Evolutionary conservation across 2,113 vertebrate species (phyloP), one percentile per base, ranked within the genome.

Genomic region (Erythrocercus mccallii): DNA sequence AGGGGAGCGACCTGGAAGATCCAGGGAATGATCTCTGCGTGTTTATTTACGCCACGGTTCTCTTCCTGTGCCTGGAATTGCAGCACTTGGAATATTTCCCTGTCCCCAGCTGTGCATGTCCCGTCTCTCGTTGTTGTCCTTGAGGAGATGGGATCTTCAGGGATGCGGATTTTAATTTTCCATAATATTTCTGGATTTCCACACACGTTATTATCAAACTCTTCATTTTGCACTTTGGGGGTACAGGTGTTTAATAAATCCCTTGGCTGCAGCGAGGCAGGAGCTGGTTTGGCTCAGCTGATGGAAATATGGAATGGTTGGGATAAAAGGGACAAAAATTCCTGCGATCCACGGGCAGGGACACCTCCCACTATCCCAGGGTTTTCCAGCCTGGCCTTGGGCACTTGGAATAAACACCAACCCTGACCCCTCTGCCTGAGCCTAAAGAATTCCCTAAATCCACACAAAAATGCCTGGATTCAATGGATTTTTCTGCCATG

Each of bases 141-240:
- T 8, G 23, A 15, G 35, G 9, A 48, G 5, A 40, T 15, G 18
- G 37, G 23, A 57, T 11, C 7, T 0, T 24, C 6, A 9, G 31
- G 48, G 44, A 6, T 12, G 35, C 12, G 57, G 13, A 5, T 21
- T 90, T 53, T 27, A 9, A 11, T 42, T 60, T 40, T 5, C 65
- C 35, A 1, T 7, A 1, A 7, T 5, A 28, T 23, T 58, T 5
- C 44, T 15, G 65, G 19, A 9, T 85, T 45, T 12, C 42, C 53
- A 22, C 30, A 5, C 35, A 0, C 9, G 0, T 19, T 27, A 1
- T 6, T 12, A 30, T 9, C 38, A 3, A 21, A 23, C 7, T 0
- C 14, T 3, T 35, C 3, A 15, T 16, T 6, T 13, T 24, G 2
- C n/a, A 4, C 2, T 35, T 21, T 7, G 22, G 2, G 54, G 30